phyloP scores from a whole-genome alignment of 1,140 invertebrate genomes.

The Drosophila guanche region DNA sequence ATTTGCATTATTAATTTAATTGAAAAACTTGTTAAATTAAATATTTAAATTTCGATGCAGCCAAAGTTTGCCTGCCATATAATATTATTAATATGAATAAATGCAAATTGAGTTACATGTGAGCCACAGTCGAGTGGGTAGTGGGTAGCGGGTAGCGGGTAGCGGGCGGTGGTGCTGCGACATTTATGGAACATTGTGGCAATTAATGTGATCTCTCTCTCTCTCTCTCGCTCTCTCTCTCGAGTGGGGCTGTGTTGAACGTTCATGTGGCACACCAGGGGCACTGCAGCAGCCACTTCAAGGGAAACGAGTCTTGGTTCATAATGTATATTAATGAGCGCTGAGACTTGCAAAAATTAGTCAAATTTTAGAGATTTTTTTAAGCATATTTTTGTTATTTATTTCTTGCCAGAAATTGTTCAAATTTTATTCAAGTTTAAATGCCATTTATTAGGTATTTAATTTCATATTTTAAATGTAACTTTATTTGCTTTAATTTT shows the following conservation, averaged over 20 bases:
- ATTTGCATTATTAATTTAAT: constrained; percentile 75
- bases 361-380: too few species aligned
- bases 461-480: too few species aligned
- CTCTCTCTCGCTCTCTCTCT: not conserved
- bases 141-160: constrained; percentile 2
- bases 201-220: constrained; percentile 34
- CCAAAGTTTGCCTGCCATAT: constrained; percentile 24
- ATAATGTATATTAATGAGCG: not conserved
- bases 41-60: constrained; percentile 69
- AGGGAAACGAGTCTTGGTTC: constrained; percentile 13
- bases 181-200: constrained; percentile 45
- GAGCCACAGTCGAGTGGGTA: not conserved
- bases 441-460: too few species aligned
- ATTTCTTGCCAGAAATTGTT: too few species aligned
- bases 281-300: constrained; percentile 5
- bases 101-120: constrained; percentile 65
- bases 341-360: not conserved
- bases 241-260: constrained; percentile 22
- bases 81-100: constrained; percentile 67
- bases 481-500: too few species aligned
- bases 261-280: constrained; percentile 18
- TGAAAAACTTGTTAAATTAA: constrained; percentile 77
- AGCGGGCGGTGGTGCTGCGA: not conserved
- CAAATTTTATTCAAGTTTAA: too few species aligned
- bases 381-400: too few species aligned